phyloP scores from a whole-genome alignment of 2,888 invertebrate species.

The Flabesymbios commensalis region DNA sequence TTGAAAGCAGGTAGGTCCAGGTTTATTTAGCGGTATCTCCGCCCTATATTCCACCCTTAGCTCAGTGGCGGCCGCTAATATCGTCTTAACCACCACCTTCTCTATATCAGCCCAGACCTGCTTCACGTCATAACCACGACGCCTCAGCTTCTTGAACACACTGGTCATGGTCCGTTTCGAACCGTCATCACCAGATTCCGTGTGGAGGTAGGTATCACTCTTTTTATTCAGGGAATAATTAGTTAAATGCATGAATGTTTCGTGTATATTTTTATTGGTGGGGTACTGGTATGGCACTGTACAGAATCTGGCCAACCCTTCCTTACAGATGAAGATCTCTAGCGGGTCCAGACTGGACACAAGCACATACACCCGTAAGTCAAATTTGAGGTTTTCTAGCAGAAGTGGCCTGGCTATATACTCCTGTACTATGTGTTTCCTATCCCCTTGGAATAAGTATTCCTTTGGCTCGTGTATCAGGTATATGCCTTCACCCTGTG shows the following conservation, averaged over 20 bases:
- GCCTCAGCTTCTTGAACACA: constrained; percentile 21
- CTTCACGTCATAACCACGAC: constrained; percentile 57
- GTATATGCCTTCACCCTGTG: constrained; percentile 65
- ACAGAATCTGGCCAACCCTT: constrained; percentile 63
- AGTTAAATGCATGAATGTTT: constrained; percentile 64
- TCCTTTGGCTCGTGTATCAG: constrained; percentile 60
- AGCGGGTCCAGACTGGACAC: constrained; percentile 62
- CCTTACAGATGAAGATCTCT: constrained; percentile 59
- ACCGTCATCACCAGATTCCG: constrained; percentile 58
- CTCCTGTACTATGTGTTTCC: constrained; percentile 47
- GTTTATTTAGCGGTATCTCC: constrained; percentile 47
- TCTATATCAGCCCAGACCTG: constrained; percentile 62
- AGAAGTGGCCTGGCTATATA: constrained; percentile 62
- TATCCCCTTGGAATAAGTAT: constrained; percentile 35
- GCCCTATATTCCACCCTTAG: constrained; percentile 58
- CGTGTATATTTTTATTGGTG: constrained; percentile 60
- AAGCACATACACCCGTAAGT: constrained; percentile 63
- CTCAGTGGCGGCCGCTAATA: constrained; percentile 63
- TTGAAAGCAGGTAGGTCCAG: constrained; percentile 64
- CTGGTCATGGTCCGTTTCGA: constrained; percentile 63
- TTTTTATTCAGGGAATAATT: constrained; percentile 65
- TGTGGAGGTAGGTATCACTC: constrained; percentile 60
- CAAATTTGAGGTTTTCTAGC: constrained; percentile 63
- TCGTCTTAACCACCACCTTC: constrained; percentile 62
- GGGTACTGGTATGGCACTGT: constrained; percentile 63